phyloP scores from a whole-genome alignment of 2,797 vertebrate genomes.

The Merluccius polli region DNA sequence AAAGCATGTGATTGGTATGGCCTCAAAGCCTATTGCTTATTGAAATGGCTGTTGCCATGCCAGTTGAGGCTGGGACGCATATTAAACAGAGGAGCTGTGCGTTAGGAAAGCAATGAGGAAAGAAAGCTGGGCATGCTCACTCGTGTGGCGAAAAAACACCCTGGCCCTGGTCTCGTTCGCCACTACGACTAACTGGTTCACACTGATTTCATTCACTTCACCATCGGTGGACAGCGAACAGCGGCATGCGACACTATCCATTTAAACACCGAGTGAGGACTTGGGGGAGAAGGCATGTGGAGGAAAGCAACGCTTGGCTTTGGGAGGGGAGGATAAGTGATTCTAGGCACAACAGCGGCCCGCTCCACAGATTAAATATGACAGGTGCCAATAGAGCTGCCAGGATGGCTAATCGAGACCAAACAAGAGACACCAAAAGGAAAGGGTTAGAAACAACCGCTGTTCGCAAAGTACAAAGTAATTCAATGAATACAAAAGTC shows the following conservation, averaged over 20 bases:
- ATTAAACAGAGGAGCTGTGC: neutral
- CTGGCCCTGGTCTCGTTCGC: neutral
- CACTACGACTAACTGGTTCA: no score
- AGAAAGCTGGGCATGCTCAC: neutral
- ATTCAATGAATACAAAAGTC: no score
- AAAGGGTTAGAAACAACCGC: no score
- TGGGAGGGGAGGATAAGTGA: neutral
- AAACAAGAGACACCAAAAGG: slow-evolving; percentile 2
- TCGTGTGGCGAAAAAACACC: neutral
- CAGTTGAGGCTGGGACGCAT: neutral
- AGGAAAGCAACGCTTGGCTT: neutral
- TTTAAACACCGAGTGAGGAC: neutral
- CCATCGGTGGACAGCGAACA: no score
- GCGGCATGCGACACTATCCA: no score
- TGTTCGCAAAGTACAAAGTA: no score
- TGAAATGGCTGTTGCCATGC: neutral
- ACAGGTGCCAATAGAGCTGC: slow-evolving; percentile 25
- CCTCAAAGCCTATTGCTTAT: neutral
- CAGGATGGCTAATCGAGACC: neutral
- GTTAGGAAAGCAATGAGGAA: neutral
- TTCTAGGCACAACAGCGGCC: neutral
- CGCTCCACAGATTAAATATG: slow-evolving; percentile 23
- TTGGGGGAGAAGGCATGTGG: no score
- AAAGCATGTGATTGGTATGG: neutral
- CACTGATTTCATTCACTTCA: no score